phyloP scores from a whole-genome alignment of 1,140 invertebrate species.

The Lordiphosa stackelbergi region DNA sequence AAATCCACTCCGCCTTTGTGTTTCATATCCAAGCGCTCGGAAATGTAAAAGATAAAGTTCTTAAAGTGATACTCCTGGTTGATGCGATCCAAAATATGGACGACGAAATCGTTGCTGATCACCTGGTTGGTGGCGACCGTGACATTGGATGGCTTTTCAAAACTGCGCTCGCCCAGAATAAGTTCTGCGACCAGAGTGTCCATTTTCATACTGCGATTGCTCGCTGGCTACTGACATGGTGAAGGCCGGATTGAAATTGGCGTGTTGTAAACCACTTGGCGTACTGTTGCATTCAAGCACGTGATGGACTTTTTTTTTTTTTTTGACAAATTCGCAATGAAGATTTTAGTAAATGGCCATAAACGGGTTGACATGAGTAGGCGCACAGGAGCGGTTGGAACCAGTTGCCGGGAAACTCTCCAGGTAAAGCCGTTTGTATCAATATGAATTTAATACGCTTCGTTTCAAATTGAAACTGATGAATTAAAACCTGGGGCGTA shows the following conservation, averaged over 20 bases:
- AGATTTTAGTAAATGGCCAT: conserved; percentile 4
- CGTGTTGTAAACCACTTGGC: conserved; percentile 17
- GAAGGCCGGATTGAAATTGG: conserved; percentile 21
- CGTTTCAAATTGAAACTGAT: no score
- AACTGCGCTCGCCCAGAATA: conserved; percentile 27
- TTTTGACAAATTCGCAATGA: conserved; percentile 10
- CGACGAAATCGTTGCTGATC: conserved; percentile 43
- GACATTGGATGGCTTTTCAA: not conserved
- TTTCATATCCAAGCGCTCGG: conserved; percentile 46
- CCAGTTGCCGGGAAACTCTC: no score
- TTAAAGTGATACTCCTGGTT: conserved; percentile 49
- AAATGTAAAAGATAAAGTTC: conserved; percentile 65
- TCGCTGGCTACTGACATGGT: conserved; percentile 41
- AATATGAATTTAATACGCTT: no score
- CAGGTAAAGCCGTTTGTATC: no score
- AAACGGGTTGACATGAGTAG: conserved; percentile 2
- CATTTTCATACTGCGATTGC: conserved; percentile 39
- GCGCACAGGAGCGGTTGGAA: conserved; percentile 17
- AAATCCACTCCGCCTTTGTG: conserved; percentile 31
- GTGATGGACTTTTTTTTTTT: not conserved
- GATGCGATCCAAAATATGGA: conserved; percentile 40
- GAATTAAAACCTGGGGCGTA: no score
- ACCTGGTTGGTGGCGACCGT: conserved; percentile 10
- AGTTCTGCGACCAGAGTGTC: conserved; percentile 29
- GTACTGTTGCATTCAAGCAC: conserved; percentile 7